phyloP scores from a whole-genome alignment of 2,113 vertebrate species.

The Microtus pennsylvanicus region DNA sequence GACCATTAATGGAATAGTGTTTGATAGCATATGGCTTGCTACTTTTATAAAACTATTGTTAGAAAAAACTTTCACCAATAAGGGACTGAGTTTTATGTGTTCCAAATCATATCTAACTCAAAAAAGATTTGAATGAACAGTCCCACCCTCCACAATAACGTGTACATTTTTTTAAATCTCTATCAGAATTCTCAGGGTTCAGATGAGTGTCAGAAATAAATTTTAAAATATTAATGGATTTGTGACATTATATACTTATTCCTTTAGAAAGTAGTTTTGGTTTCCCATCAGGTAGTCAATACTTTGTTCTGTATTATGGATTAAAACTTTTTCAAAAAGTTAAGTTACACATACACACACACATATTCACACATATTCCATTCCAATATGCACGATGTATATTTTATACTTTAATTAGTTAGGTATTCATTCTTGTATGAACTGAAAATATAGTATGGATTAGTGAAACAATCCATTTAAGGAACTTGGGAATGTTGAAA shows the following conservation, averaged over 20 bases:
- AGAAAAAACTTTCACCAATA: background rate
- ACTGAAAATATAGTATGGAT: background rate
- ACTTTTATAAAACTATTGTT: slow-evolving; percentile 38
- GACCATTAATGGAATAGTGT: slow-evolving; percentile 28
- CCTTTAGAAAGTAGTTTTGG: slow-evolving; percentile 19
- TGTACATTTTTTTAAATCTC: slow-evolving; percentile 78
- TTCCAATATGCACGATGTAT: background rate
- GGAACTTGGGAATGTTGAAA: background rate
- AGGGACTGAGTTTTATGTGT: background rate
- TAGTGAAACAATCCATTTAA: background rate
- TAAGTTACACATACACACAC: background rate
- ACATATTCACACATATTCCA: background rate
- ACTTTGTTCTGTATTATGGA: background rate
- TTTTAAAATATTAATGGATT: slow-evolving; percentile 75
- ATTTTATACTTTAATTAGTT: background rate
- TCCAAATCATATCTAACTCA: background rate
- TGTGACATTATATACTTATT: slow-evolving; percentile 49
- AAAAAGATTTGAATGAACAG: slow-evolving; percentile 83
- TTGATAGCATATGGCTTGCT: background rate
- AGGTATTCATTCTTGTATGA: background rate
- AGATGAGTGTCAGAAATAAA: slow-evolving; percentile 73
- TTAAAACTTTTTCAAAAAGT: background rate
- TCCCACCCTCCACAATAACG: slow-evolving; percentile 77
- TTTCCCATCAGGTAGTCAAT: slow-evolving; percentile 37
- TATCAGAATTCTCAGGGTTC: slow-evolving; percentile 80